These are phyloP conservation scores for Falco punctatus DNA, from an alignment of 2,113 vertebrate genomes.

Conservation along the genomic window DNA sequence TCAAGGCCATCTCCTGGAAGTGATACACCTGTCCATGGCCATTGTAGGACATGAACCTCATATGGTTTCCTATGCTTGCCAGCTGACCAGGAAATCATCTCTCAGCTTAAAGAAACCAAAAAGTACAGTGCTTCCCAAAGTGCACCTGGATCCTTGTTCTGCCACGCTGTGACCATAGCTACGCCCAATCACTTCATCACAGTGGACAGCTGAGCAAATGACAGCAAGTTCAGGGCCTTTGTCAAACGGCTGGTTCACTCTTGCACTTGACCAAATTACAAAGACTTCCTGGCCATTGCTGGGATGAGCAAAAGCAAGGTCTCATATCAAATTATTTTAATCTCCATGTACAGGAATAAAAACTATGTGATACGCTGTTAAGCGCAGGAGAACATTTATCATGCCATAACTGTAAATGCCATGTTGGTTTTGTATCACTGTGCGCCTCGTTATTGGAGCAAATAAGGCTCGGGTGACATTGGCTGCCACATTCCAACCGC, in stretches of 20 bases:
- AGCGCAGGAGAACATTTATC: conserved; percentile 41
- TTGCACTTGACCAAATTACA: not conserved
- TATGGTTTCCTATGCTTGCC: not conserved
- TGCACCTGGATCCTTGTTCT: not conserved
- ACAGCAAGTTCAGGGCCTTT: not conserved
- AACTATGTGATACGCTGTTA: not conserved
- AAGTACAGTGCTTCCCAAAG: rapidly evolving
- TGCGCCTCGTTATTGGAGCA: conserved; percentile 39
- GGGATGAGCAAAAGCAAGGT: not conserved
- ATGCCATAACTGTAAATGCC: conserved; percentile 51
- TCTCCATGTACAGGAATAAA: conserved; percentile 51
- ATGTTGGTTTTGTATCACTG: conserved; percentile 57
- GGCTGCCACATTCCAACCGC: conserved; percentile 55
- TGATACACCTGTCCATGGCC: not conserved
- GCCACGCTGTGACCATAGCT: not conserved
- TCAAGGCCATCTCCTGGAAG: not conserved
- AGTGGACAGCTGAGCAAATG: not conserved
- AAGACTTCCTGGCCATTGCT: not conserved
- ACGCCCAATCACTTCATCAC: not conserved
- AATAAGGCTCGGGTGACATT: conserved; percentile 43
- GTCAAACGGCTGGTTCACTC: not conserved
- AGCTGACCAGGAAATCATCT: not conserved
- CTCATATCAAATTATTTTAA: conserved; percentile 27
- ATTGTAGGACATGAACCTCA: not conserved
- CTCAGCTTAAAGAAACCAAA: not conserved